Conservation (phyloP, 1,140 invertebrate genomes). For the Vanessa tameamea region DNA sequence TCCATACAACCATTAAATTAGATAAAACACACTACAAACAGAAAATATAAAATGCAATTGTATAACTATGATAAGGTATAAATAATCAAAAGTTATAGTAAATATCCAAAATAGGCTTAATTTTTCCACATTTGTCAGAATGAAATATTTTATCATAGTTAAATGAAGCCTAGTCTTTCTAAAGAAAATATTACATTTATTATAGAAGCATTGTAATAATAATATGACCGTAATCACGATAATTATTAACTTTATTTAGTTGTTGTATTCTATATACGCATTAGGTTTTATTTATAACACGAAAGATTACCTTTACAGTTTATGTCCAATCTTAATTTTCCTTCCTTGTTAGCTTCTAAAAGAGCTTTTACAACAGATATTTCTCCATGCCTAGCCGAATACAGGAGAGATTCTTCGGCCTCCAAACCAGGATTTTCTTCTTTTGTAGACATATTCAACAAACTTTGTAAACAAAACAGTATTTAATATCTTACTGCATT, state of each 20-base stretch:
- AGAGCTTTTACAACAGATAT: constrained; percentile 68
- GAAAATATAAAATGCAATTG: too few species aligned
- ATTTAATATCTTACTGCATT: neutral
- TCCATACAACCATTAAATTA: too few species aligned
- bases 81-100: too few species aligned
- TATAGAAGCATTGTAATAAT: too few species aligned
- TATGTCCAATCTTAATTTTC: constrained; percentile 70
- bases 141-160: too few species aligned
- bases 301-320: constrained; percentile 74
- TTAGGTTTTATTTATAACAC: neutral
- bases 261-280: neutral
- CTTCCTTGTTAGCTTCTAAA: constrained; percentile 62
- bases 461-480: constrained; percentile 19
- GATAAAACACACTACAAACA: too few species aligned
- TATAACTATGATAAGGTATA: too few species aligned
- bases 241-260: neutral
- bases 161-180: too few species aligned
- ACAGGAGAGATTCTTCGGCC: constrained; percentile 73
- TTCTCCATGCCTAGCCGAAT: constrained; percentile 77
- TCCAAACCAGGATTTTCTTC: constrained; percentile 52
- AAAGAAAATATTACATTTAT: too few species aligned
- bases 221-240: too few species aligned
- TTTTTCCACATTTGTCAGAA: too few species aligned
- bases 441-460: constrained; percentile 50
- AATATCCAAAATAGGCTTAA: too few species aligned